phyloP scores from a whole-genome alignment of 2,888 invertebrate species.

The Aelia acuminata region DNA sequence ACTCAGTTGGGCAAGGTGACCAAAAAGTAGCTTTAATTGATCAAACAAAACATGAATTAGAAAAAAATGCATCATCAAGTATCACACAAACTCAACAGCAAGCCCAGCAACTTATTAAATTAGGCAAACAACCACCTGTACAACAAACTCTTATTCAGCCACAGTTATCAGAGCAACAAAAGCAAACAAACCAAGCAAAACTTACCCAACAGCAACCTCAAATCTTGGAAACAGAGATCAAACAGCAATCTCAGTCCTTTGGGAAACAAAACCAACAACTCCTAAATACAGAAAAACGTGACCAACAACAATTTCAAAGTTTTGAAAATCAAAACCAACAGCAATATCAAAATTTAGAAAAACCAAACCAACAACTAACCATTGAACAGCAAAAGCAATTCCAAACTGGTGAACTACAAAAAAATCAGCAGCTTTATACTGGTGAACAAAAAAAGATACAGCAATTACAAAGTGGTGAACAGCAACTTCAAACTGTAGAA shows the following conservation, averaged over 20 bases:
- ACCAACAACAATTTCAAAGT: background rate
- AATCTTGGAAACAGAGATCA: background rate
- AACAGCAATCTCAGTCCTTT: background rate
- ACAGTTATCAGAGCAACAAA: background rate
- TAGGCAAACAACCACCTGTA: background rate
- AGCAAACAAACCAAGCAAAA: background rate
- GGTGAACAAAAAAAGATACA: background rate
- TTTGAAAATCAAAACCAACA: background rate
- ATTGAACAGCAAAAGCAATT: background rate
- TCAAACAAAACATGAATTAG: background rate
- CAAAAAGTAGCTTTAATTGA: background rate
- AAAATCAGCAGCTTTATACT: background rate
- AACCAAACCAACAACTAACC: background rate
- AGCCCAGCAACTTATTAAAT: background rate
- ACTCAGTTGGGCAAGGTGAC: background rate
- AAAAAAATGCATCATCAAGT: background rate
- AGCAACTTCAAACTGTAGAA: background rate
- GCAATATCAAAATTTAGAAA: background rate
- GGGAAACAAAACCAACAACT: background rate
- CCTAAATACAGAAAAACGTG: background rate
- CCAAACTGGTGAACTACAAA: background rate
- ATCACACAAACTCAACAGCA: background rate
- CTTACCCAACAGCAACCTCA: background rate
- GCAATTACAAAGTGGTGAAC: background rate
- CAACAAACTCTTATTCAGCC: background rate